Percentiles rank a stretch among this genome's conserved stretches.
Conservation (phyloP, 1,140 invertebrate genomes). For the Sycophila sp. region DNA sequence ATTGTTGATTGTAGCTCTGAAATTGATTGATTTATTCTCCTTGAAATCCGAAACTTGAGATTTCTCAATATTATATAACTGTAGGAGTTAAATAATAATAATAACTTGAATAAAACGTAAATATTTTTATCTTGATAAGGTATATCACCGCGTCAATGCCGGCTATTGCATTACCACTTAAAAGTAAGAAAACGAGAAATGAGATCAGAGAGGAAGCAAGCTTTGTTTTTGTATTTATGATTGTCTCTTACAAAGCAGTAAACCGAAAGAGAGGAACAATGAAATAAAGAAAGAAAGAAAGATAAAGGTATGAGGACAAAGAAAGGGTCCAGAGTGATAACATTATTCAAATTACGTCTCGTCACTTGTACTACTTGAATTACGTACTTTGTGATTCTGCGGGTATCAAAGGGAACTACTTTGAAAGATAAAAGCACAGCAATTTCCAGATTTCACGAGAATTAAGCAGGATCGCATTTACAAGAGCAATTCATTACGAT, state of each 20-base stretch:
- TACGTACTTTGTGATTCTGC: neutral
- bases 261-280: neutral
- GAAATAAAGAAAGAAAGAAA: neutral
- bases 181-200: neutral
- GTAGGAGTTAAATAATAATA: too few species aligned
- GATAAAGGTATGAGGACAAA: too few species aligned
- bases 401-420: neutral
- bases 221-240: conserved; percentile 17
- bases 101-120: too few species aligned
- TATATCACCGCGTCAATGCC: too few species aligned
- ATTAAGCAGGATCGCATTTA: too few species aligned
- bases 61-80: too few species aligned
- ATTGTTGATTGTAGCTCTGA: too few species aligned
- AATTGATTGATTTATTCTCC: too few species aligned
- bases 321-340: neutral
- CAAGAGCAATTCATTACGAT: neutral
- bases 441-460: neutral
- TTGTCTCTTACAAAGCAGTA: neutral
- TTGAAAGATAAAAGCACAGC: neutral
- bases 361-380: neutral
- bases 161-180: too few species aligned
- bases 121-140: too few species aligned
- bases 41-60: too few species aligned
- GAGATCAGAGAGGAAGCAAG: neutral
- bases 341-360: neutral